Conservation (phyloP, 2,113 vertebrate genomes). For the Amphiprion percula region DNA sequence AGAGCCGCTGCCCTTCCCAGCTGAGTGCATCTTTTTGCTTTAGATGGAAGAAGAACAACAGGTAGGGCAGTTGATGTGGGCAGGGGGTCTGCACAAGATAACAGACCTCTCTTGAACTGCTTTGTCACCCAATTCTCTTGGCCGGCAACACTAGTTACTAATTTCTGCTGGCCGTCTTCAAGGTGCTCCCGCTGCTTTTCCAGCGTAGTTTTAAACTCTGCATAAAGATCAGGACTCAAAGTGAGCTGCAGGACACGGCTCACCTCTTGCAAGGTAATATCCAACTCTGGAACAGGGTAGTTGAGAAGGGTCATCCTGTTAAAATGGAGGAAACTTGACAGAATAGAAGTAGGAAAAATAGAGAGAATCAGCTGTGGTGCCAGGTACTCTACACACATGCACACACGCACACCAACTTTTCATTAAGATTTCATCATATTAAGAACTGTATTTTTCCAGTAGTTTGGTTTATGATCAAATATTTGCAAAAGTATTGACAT, state of each 20-base stretch:
- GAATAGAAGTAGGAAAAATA: not conserved
- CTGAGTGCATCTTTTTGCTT: conserved; percentile 65
- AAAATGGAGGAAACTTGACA: conserved; percentile 13
- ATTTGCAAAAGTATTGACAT: too few relatives aligned
- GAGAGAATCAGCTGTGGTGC: not conserved
- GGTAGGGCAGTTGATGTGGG: conserved; percentile 84
- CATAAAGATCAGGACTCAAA: conserved; percentile 77
- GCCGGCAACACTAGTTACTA: conserved; percentile 45
- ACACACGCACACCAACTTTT: too few relatives aligned
- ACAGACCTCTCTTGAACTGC: conserved; percentile 82
- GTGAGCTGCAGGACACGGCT: conserved; percentile 84
- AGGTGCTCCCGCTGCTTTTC: conserved; percentile 75
- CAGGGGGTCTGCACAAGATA: conserved; percentile 79
- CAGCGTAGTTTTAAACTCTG: conserved; percentile 74
- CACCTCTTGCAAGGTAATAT: conserved; percentile 82
- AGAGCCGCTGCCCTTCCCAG: conserved; percentile 79
- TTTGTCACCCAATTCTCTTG: conserved; percentile 85
- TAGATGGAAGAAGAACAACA: conserved; percentile 76
- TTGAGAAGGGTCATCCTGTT: conserved; percentile 82
- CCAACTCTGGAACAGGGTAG: conserved; percentile 83
- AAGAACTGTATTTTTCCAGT: too few relatives aligned
- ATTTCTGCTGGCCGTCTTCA: conserved; percentile 66
- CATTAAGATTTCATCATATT: too few relatives aligned
- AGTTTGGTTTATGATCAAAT: too few relatives aligned
- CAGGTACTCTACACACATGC: not conserved